Evolutionary conservation across 2,113 vertebrate species (phyloP), one percentile per base, ranked within the genome.

Genomic region (Chloropsis cyanopogon): DNA sequence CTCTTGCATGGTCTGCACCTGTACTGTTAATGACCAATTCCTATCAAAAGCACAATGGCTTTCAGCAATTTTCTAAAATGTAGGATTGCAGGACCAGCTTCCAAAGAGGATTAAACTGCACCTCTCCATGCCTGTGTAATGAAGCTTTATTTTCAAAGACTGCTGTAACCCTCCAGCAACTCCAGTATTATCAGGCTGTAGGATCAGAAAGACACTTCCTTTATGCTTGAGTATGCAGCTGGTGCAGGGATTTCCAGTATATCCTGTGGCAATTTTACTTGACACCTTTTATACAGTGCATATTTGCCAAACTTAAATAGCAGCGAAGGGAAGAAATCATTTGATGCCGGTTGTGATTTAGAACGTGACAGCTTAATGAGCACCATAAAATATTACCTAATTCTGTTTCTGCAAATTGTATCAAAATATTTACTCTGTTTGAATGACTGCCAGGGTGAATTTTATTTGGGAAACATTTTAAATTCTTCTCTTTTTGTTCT

Each of bases 181-280:
- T 93, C 60, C 57, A 90, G 54, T 61, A 18, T 92, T 95, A 95
- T 92, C 88, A 70, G 71, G 41, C 71, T 92, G 85, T 66, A 82
- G 93, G 86, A 94, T 97, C 95, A 94, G 73, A 91, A 93, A 93
- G 89, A 69, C 37, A 87, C 56, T 95, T 94, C 92, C 95, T 94
- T 88, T 92, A 92, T 93, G 60, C 96, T 96, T 73, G 73, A 77
- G 50, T 66, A 25, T 90, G 96, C 94, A 96, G 95, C 96, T 96
- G 97, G 90, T 90, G 87, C 89, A 95, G 91, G 92, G 94, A 86
- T 96, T 97, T 96, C 95, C 97, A 95, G 89, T 83, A 84, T 94
- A 83, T 93, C 96, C 95, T 92, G 80, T 96, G 95, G 94, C 90
- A 3, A 11, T 97, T 96, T 95, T 73, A 80, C 83, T 93, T 95